Evolutionary conservation across 2,888 invertebrate genomes (phyloP), one percentile per base, ranked within the genome.

Genomic region (Branchipolynoe longqiensis): DNA sequence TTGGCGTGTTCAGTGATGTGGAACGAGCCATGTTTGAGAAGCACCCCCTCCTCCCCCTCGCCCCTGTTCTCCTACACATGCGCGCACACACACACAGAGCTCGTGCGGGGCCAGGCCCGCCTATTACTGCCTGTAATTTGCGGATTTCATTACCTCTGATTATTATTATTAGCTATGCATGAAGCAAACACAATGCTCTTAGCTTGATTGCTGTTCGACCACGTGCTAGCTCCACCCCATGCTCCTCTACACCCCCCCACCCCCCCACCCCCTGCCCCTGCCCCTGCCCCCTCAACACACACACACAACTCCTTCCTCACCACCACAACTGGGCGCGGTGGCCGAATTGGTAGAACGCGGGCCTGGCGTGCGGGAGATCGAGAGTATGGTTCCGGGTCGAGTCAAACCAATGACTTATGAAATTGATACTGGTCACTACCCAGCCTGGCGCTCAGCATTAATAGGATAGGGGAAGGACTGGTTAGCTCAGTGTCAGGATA

Each of bases 161-260:
- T 78, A 78, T 78, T 78, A 48, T 78, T 54, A 54, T 78, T 78
- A 78, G 78, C 78, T 48, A 78, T 41, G 78, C 41, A 54, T 54
- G 78, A 54, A n/a, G 54, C 78, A 78, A 78, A 78, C 54, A 78
- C 78, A 78, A 78, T 48, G 78, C 78, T 78, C 78, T 78, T 54
- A 78, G 54, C 28, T 22, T 78, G 78, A 78, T 78, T 78, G 78
- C 78, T 48, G 31, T 36, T 28, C 78, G 48, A 25, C 54, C 78
- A 31, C 62, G n/a, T n/a, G 31, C 62, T 12, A 62, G 31, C 28
- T 62, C 8, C 8, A 28, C 62, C 25, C 62, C 25, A 25, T 1
- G 62, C n/a, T n/a, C n/a, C n/a, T 3, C 3, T 62, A 62, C 12
- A 1, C 62, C 62, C 14, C 58, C 58, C 58, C 58, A 6, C 58